Evolutionary conservation across 2,888 invertebrate species (phyloP), one percentile per base, ranked within the genome.

Genomic region (Drosophila seclusa): DNA sequence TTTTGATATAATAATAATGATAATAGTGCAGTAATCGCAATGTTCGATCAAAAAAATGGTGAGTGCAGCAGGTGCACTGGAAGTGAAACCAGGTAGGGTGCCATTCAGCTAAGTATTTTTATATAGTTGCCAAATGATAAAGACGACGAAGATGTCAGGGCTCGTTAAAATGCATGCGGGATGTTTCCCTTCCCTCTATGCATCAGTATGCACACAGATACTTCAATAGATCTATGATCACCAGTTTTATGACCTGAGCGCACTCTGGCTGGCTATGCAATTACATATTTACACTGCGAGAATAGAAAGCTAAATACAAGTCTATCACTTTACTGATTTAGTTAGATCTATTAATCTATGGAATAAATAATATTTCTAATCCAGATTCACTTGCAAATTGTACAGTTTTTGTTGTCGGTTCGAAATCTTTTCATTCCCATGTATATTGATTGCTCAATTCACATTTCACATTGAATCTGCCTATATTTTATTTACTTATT

Each of bases 151-250:
- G 73, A 62, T 54, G 61, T 73, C 45, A 50, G 32, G 32, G 71
- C 18, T 75, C 74, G 71, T 75, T 71, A 65, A 76, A 75, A 59
- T 49, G 71, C 60, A 63, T 64, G 53, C 64, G 57, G 50, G 42
- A 32, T n/a, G 13, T 29, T 7, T 7, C 8, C 38, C 27, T 5
- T 1, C 4, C 27, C 7, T 11, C 24, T 4, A 1, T n/a, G n/a
- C 11, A 36, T 4, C 16, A 27, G 54, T 48, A 10, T 1, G 34
- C 21, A 42, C 31, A 42, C 16, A 49, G 18, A 21, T 40, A 29
- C 11, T 10, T 34, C n/a, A n/a, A 48, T 52, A 38, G 32, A 40
- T 60, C 29, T 49, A 36, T 32, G 65, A 27, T 60, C 42, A 5
- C 16, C 11, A 13, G 38, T 65, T 75, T 70, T 66, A 70, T 55